Evolutionary conservation across 30 jellyfish, hydroid and myxozoan species (phyloP), one percentile per base, ranked within the genome.

Genomic region (Euphysa ruthae): DNA sequence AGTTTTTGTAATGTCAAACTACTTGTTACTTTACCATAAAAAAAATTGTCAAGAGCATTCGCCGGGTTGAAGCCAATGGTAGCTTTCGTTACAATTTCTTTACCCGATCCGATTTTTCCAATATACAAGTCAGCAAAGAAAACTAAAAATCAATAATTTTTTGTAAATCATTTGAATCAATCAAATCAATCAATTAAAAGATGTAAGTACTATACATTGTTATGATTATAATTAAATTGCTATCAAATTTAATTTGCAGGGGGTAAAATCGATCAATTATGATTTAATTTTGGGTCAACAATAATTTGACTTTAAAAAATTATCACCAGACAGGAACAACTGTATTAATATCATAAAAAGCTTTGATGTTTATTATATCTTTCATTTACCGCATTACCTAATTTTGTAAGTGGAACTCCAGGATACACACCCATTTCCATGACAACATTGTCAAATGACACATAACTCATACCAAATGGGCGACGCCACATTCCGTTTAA

Each of bases 61-160:
- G 19, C 49, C 16, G 93, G 89, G 57, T 68, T 71, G 66, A 84
- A 10, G 18, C 93, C 93, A 63, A 77, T 73, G 22, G 51, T 80
- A 0, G 77, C 79, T 33, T 61, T 69, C 5, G 91, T 77, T 25
- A 58, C 77, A n/a, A 84, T 69, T 49, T 76, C 95, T 43, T 84
- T 68, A 21, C 91, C 93, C 51, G 83, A 74, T 61, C 93, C 88
- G 56, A 84, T 84, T 32, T 69, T 66, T 14, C 96, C 96, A 50
- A 85, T 21, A 60, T 71, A 85, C 7, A 85, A 49, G 25, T 78
- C 94, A 0, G 78, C 96, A 18, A 76, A 72, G 32, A 85, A 35
- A 7, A 65, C 96, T 85, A 35, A n/a, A 14, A 10, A 1, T 46
- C 18, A 46, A 2, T 2, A 2, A 46, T 4, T n/a, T n/a, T n/a